phyloP scores from a whole-genome alignment of 2,888 invertebrate genomes.

The Lymantria dispar region DNA sequence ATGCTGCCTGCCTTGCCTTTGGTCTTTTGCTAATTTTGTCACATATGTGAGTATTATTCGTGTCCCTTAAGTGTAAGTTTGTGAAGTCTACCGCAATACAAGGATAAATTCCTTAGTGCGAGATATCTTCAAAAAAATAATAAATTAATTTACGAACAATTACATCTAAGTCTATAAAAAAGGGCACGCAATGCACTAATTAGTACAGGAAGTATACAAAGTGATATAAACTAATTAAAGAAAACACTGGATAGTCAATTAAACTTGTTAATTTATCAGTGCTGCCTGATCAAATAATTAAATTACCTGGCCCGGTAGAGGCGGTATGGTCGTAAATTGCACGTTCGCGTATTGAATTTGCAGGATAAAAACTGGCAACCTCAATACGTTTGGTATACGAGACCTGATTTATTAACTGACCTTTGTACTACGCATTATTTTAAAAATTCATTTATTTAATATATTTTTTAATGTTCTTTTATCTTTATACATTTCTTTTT shows the following conservation, averaged over 20 bases:
- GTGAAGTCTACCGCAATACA: too few relatives aligned
- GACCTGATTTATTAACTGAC: not conserved
- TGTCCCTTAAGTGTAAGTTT: too few relatives aligned
- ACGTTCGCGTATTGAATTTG: conserved; percentile 67
- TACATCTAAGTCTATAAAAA: too few relatives aligned
- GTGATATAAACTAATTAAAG: conserved; percentile 69
- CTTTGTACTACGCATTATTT: not conserved
- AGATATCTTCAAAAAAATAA: too few relatives aligned
- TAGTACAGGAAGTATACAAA: conserved; percentile 55
- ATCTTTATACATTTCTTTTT: too few relatives aligned
- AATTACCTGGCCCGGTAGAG: conserved; percentile 62
- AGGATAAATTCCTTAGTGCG: too few relatives aligned
- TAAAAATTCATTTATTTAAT: not conserved
- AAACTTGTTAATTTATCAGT: conserved; percentile 70
- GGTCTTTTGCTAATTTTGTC: too few relatives aligned
- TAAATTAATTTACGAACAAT: too few relatives aligned
- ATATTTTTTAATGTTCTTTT: too few relatives aligned
- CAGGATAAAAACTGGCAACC: conserved; percentile 40
- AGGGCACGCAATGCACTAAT: conserved; percentile 49
- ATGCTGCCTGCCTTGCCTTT: too few relatives aligned
- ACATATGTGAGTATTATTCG: too few relatives aligned
- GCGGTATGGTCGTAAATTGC: conserved; percentile 53
- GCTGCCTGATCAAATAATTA: conserved; percentile 77
- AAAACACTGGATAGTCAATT: conserved; percentile 61
- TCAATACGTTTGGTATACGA: not conserved